Conservation (phyloP, 2,113 vertebrate genomes). For the Carassius carassius region DNA sequence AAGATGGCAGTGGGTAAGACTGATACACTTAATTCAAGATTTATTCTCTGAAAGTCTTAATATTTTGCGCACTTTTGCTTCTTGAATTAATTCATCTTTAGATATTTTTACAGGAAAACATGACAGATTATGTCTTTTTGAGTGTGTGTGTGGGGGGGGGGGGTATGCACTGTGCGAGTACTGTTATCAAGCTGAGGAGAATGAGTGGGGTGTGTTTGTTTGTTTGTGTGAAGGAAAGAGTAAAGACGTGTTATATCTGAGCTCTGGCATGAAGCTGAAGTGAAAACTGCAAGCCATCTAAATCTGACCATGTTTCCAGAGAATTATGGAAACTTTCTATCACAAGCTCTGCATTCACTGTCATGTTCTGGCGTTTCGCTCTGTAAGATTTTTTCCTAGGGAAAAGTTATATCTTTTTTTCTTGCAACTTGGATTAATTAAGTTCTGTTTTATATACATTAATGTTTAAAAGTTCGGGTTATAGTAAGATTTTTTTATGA, state of each 20-base stretch:
- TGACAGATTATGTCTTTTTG: no score
- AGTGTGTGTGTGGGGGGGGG: no score
- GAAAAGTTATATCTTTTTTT: background rate
- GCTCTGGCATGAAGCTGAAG: conserved; percentile 16
- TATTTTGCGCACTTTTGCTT: background rate
- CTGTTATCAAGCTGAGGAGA: background rate
- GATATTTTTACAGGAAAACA: background rate
- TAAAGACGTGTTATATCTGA: background rate
- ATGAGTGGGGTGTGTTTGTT: background rate
- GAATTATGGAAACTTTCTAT: conserved; percentile 29
- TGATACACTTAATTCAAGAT: background rate
- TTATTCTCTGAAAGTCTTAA: background rate
- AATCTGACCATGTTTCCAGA: conserved; percentile 25
- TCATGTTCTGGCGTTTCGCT: background rate
- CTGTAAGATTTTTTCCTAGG: background rate
- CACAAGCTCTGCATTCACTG: conserved; percentile 11
- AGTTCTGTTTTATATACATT: background rate
- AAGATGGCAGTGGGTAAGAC: background rate
- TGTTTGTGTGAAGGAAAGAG: conserved; percentile 3
- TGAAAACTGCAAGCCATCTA: conserved; percentile 30
- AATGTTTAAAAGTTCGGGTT: background rate
- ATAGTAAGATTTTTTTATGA: background rate
- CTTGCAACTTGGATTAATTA: background rate
- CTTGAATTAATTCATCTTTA: background rate
- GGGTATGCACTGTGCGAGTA: background rate